phyloP scores from a whole-genome alignment of 2,113 vertebrate species.

The Alexandromys fortis region DNA sequence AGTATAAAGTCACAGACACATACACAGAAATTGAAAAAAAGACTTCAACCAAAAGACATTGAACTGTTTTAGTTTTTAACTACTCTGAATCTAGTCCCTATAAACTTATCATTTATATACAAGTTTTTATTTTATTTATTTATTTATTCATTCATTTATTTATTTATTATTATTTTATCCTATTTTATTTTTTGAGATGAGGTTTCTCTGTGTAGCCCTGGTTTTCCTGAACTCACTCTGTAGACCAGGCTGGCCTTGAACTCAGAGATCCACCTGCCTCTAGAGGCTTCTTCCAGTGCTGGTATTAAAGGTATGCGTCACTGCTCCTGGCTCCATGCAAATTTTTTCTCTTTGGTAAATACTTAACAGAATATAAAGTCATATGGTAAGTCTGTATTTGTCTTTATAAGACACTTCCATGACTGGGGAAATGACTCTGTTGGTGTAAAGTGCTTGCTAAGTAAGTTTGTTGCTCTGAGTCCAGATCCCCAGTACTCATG shows the following conservation, averaged over 20 bases:
- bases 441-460: background rate
- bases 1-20: background rate
- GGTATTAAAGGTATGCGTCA: background rate
- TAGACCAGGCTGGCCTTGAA: background rate
- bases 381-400: slow-evolving; percentile 4
- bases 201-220: background rate
- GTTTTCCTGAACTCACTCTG: background rate
- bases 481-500: background rate
- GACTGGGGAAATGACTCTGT: background rate
- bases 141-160: no score
- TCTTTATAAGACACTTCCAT: slow-evolving; percentile 36
- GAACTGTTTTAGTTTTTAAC: background rate
- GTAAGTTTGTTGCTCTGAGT: background rate
- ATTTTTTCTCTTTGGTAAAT: slow-evolving; percentile 26
- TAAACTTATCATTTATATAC: slow-evolving; percentile 15
- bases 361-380: background rate
- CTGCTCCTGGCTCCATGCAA: background rate
- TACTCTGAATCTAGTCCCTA: background rate
- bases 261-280: background rate
- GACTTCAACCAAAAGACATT: background rate
- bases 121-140: background rate
- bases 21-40: background rate
- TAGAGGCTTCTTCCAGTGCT: background rate
- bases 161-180: background rate
- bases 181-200: background rate